phyloP scores from a whole-genome alignment of 2,797 vertebrate genomes.

The Peromyscus aztecus region DNA sequence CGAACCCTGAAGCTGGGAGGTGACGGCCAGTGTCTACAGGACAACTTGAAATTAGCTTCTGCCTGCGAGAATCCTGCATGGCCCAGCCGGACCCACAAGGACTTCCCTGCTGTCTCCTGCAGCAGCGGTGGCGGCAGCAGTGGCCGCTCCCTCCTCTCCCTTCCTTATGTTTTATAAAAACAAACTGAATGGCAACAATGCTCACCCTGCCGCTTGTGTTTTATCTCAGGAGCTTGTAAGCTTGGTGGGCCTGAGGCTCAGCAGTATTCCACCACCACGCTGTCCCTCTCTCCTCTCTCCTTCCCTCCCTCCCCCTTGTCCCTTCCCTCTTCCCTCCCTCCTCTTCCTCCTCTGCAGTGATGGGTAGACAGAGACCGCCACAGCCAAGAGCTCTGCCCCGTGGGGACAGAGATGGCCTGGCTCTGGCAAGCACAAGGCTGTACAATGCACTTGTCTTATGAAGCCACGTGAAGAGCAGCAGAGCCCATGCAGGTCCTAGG shows the following conservation, averaged over 20 bases:
- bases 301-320: neutral
- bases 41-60: slow-evolving; percentile 74
- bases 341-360: slow-evolving; percentile 48
- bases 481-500: neutral
- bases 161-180: slow-evolving; percentile 80
- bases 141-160: slow-evolving; percentile 73
- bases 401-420: accelerated
- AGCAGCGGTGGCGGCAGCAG: neutral
- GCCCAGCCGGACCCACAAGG: slow-evolving; percentile 77
- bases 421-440: neutral
- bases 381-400: accelerated
- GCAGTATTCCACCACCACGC: neutral
- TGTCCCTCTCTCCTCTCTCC: neutral
- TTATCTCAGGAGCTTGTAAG: slow-evolving; percentile 81
- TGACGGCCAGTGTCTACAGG: slow-evolving; percentile 76
- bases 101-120: slow-evolving; percentile 79
- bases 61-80: slow-evolving; percentile 72
- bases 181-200: slow-evolving; percentile 75
- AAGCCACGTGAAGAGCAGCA: neutral
- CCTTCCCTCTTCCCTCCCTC: neutral
- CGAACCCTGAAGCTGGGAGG: slow-evolving; percentile 77
- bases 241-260: slow-evolving; percentile 72
- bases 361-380: accelerated
- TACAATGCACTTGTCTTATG: accelerated
- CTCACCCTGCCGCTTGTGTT: slow-evolving; percentile 79